These are phyloP conservation scores for Ornithorhynchus anatinus DNA, from an alignment of 2,113 vertebrate species.

Conservation along the genomic window DNA sequence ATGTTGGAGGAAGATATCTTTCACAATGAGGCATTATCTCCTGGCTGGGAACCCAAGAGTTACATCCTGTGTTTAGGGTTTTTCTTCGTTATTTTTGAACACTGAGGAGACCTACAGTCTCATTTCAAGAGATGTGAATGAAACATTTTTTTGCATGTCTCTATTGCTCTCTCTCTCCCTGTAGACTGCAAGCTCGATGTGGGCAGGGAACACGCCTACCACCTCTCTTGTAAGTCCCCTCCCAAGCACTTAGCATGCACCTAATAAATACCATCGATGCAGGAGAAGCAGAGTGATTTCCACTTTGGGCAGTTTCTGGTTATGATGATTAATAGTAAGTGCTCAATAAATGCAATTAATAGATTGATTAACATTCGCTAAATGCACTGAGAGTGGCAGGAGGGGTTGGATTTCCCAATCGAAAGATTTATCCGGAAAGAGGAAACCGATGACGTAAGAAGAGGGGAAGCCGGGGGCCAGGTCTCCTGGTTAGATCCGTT, in stretches of 20 bases:
- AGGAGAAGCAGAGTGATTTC: not conserved
- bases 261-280: too few species aligned
- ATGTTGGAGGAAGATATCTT: conserved; percentile 21
- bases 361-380: too few species aligned
- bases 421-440: too few species aligned
- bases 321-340: not conserved
- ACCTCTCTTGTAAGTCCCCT: too few species aligned
- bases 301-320: conserved; percentile 3
- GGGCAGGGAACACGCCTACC: too few species aligned
- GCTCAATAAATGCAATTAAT: too few species aligned
- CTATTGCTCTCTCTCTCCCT: not conserved
- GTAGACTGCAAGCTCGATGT: too few species aligned
- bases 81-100: too few species aligned
- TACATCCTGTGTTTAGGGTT: conserved; percentile 38
- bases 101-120: conserved; percentile 35
- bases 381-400: not conserved
- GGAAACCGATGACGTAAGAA: not conserved
- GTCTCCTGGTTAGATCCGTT: not conserved
- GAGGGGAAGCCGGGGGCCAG: not conserved
- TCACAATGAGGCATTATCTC: conserved; percentile 38
- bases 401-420: not conserved
- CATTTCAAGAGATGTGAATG: conserved; percentile 45
- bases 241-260: too few species aligned
- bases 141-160: conserved; percentile 45
- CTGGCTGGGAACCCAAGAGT: conserved; percentile 36